Evolutionary conservation across 2,888 invertebrate genomes (phyloP).

Genomic region (Drosophila rellima): DNA sequence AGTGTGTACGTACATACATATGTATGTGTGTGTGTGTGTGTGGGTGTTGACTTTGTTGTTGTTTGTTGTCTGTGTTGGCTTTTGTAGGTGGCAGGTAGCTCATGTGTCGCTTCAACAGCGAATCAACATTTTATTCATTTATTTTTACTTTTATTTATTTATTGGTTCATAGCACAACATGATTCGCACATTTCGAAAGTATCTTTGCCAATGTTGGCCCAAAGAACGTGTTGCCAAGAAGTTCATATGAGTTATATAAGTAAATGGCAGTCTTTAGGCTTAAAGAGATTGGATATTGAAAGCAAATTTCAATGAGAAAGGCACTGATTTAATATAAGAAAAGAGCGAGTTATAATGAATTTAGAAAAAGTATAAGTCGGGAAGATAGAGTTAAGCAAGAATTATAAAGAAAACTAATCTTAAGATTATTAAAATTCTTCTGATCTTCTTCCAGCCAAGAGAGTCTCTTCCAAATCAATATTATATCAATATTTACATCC

Average conservation of each 20-base stretch:
- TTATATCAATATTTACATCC: neutral
- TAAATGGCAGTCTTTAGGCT: neutral
- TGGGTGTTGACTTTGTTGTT: constrained; percentile 25
- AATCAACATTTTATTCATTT: constrained; percentile 14
- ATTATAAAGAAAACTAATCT: too few species aligned
- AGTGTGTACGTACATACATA: constrained; percentile 3
- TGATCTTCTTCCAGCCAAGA: too few species aligned
- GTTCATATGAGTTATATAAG: neutral
- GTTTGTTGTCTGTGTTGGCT: constrained; percentile 11
- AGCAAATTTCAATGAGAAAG: neutral
- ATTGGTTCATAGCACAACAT: constrained; percentile 16
- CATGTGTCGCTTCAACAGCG: constrained; percentile 14
- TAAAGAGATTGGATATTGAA: neutral
- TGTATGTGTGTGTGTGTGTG: constrained; percentile 20
- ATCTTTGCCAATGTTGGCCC: constrained; percentile 10
- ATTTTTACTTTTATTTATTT: neutral
- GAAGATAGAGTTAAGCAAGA: too few species aligned
- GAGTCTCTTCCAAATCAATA: too few species aligned
- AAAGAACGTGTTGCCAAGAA: constrained; percentile 7
- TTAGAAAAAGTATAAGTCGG: too few species aligned
- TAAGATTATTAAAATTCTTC: too few species aligned
- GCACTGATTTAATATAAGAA: neutral
- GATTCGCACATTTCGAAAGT: constrained; percentile 38
- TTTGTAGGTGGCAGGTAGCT: constrained; percentile 45
- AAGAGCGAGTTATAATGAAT: neutral